Percentiles rank a stretch among this genome's conserved stretches.
These are phyloP conservation scores for Melolontha melolontha DNA, from an alignment of 2,888 invertebrate species.

Conservation along the genomic window DNA sequence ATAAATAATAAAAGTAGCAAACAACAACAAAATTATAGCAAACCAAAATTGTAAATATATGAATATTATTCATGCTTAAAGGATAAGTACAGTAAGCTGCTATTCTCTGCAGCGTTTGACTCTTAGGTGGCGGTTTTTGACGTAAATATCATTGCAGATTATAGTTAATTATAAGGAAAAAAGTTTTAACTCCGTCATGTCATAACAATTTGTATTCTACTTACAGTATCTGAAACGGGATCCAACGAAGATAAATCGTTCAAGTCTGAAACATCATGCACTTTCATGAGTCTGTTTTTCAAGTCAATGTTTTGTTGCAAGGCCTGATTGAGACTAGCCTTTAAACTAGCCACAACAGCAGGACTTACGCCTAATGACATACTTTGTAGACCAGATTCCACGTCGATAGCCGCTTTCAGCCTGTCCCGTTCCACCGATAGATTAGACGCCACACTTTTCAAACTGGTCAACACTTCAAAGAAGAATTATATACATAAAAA, in stretches of 20 bases:
- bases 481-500: slow-evolving; percentile 2
- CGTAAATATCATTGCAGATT: too few species aligned
- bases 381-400: slow-evolving; percentile 61
- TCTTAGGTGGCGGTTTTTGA: too few species aligned
- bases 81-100: too few species aligned
- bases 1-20: too few species aligned
- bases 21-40: too few species aligned
- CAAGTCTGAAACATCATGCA: slow-evolving; percentile 75
- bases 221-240: slow-evolving; percentile 69
- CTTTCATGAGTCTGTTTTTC: slow-evolving; percentile 71
- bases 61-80: too few species aligned
- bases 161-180: too few species aligned
- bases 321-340: slow-evolving; percentile 74
- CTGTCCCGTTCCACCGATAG: slow-evolving; percentile 71
- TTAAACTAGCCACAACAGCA: slow-evolving; percentile 68
- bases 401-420: slow-evolving; percentile 73
- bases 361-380: slow-evolving; percentile 60
- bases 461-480: slow-evolving; percentile 65
- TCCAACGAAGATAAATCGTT: slow-evolving; percentile 72
- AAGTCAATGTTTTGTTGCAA: slow-evolving; percentile 83
- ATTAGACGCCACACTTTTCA: slow-evolving; percentile 66
- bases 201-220: slow-evolving; percentile 46
- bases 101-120: too few species aligned
- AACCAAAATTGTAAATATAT: too few species aligned
- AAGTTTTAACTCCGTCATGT: too few species aligned